Percentiles rank a stretch among this genome's conserved stretches.
Conservation (phyloP, 2,797 vertebrate species). For the Acrocephalus scirpaceus region DNA sequence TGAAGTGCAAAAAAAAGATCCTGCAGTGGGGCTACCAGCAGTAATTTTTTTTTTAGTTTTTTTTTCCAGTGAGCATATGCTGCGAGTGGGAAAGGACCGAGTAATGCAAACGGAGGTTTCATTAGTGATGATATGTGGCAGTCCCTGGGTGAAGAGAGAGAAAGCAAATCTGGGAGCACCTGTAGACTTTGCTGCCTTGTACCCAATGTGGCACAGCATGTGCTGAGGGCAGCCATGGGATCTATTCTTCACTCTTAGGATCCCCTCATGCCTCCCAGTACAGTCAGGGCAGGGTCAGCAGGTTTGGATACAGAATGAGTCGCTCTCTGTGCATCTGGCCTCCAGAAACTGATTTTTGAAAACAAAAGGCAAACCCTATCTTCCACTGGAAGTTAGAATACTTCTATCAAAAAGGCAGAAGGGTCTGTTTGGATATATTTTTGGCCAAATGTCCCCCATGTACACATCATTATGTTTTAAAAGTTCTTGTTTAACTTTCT, state of each 20-base stretch:
- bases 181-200: neutral
- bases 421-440: neutral
- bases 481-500: neutral
- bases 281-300: neutral
- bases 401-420: neutral
- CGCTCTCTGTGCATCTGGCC: neutral
- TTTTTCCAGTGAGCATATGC: slow-evolving; percentile 66
- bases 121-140: slow-evolving; percentile 43
- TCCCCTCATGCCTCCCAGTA: neutral
- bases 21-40: slow-evolving; percentile 55
- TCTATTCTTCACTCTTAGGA: neutral
- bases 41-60: neutral
- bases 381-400: neutral
- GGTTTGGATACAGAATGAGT: neutral
- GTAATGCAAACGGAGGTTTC: slow-evolving; percentile 62
- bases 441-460: neutral
- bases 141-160: neutral
- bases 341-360: neutral
- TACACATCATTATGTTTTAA: neutral
- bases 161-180: slow-evolving; percentile 40
- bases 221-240: neutral
- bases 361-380: neutral
- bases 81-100: slow-evolving; percentile 53
- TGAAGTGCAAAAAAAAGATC: slow-evolving; percentile 66
- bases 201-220: neutral